Conservation (phyloP, 92 coral and sea anemone species). For the Pocillopora meandrina region DNA sequence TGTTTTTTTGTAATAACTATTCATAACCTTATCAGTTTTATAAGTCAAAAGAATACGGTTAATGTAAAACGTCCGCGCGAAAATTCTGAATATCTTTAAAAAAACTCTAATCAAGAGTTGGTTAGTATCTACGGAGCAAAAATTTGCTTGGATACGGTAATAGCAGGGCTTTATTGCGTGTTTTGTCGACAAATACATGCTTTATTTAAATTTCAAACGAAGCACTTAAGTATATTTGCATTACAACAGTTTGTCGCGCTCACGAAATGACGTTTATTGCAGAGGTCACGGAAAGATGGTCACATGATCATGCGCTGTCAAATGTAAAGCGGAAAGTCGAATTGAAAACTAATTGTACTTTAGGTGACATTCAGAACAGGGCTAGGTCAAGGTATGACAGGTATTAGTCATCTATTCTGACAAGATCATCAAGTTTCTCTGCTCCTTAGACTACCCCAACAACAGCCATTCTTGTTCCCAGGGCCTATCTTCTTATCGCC, state of each 20-base stretch:
- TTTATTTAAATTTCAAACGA: slow-evolving; percentile 1
- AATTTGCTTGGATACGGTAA: not conserved
- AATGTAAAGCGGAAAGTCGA: too few relatives aligned
- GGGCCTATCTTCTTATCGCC: too few relatives aligned
- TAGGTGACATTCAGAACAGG: too few relatives aligned
- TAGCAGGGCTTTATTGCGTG: not conserved
- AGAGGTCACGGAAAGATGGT: not conserved
- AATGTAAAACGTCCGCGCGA: not conserved
- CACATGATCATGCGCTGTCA: not conserved
- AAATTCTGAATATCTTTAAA: not conserved
- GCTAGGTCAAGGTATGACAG: too few relatives aligned
- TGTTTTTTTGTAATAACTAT: not conserved
- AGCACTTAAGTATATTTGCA: not conserved
- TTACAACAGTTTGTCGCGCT: not conserved
- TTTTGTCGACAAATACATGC: not conserved
- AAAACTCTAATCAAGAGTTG: slow-evolving; percentile 2
- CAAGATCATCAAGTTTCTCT: too few relatives aligned
- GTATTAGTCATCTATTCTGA: too few relatives aligned
- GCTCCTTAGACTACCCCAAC: too few relatives aligned
- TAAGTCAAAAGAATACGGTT: not conserved
- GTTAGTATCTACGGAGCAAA: not conserved
- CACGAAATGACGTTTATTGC: not conserved
- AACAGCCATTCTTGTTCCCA: too few relatives aligned
- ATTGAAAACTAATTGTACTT: too few relatives aligned
- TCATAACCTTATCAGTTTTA: not conserved